Conservation (phyloP, 2,888 invertebrate genomes). For the Parnassius smintheus region DNA sequence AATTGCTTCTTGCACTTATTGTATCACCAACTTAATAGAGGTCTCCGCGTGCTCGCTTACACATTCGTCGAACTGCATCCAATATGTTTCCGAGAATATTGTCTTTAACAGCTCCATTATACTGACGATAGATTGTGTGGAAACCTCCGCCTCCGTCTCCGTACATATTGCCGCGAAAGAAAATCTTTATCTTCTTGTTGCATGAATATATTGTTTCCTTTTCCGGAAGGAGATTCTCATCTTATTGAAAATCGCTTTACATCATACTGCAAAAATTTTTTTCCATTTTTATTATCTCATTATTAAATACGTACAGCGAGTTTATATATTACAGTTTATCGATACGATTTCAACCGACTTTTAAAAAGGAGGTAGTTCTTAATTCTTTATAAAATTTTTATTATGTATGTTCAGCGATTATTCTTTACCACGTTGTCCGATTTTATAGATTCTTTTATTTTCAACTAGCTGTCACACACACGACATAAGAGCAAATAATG, state of each 20-base stretch:
- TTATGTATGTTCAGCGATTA: too few relatives aligned
- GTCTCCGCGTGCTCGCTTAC: slow-evolving; percentile 70
- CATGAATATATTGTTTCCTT: slow-evolving; percentile 65
- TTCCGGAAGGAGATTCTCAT: slow-evolving; percentile 20
- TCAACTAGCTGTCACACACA: too few relatives aligned
- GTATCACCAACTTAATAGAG: slow-evolving; percentile 38
- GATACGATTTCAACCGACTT: too few relatives aligned
- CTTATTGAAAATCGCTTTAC: slow-evolving; percentile 32
- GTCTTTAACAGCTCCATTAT: slow-evolving; percentile 81
- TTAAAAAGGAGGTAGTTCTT: too few relatives aligned
- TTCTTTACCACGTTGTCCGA: too few relatives aligned
- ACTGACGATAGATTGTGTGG: slow-evolving; percentile 55
- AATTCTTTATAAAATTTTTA: too few relatives aligned
- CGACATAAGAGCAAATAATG: too few relatives aligned
- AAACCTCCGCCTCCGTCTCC: slow-evolving; percentile 32
- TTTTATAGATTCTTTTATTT: too few relatives aligned
- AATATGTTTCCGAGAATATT: slow-evolving; percentile 79
- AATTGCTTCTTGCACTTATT: slow-evolving; percentile 36
- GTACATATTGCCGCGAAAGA: slow-evolving; percentile 36
- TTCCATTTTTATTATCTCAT: slow-evolving; percentile 18
- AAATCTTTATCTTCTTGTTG: slow-evolving; percentile 41
- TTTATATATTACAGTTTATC: too few relatives aligned
- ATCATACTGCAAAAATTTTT: background rate
- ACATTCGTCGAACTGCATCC: slow-evolving; percentile 78
- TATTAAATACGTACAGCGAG: too few relatives aligned